Percentiles rank a stretch among this genome's conserved stretches.
Evolutionary conservation across 2,797 vertebrate species (phyloP).

Genomic region (Tolypeutes matacus): DNA sequence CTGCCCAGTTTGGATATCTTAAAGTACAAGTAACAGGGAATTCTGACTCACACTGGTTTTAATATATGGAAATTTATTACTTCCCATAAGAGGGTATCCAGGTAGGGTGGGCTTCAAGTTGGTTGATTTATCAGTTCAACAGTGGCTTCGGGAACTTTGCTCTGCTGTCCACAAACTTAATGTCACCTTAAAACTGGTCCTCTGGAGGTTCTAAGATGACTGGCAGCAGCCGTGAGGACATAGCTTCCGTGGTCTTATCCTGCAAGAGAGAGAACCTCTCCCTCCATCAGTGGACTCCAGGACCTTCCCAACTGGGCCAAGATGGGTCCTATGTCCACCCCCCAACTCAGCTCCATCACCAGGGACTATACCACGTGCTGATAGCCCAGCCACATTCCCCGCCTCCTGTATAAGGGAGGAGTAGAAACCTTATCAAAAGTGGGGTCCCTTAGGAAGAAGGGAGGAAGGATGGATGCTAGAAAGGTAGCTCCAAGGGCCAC

Average conservation of each 20-base stretch:
- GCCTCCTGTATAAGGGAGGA: fast-evolving
- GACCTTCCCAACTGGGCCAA: background rate
- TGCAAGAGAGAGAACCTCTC: background rate
- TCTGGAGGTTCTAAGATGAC: background rate
- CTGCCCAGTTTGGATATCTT: background rate
- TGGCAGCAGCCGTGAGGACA: background rate
- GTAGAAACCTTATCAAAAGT: background rate
- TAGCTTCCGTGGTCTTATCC: background rate
- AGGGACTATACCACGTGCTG: fast-evolving
- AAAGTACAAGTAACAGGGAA: background rate
- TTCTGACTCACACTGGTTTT: background rate
- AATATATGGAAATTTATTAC: background rate
- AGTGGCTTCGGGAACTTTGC: background rate
- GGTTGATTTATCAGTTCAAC: background rate
- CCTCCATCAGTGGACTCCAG: background rate
- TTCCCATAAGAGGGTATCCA: background rate
- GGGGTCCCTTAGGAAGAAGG: background rate
- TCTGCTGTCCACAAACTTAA: background rate
- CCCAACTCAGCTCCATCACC: background rate
- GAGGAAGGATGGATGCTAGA: too few species aligned
- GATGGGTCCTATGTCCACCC: fast-evolving
- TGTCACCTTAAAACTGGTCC: background rate
- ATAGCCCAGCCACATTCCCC: background rate
- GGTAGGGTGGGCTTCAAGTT: background rate
- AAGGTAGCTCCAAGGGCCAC: background rate